Conservation (phyloP, 2,888 invertebrate species). For the Platynereis dumerilii region DNA sequence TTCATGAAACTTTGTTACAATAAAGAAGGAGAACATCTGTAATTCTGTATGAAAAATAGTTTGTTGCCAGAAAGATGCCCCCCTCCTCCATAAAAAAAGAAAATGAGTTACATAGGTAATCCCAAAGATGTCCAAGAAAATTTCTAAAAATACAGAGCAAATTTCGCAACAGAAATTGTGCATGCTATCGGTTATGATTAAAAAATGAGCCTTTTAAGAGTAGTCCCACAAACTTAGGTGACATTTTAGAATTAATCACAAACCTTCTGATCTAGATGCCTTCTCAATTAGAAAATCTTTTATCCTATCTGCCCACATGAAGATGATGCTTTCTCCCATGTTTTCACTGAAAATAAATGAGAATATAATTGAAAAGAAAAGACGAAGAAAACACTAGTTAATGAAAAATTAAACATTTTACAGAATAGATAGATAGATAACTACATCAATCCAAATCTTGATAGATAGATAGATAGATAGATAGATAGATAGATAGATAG, state of each 20-base stretch:
- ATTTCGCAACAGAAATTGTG: too few relatives aligned
- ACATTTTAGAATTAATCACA: conserved; percentile 7
- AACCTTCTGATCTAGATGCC: conserved; percentile 6
- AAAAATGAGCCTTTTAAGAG: too few relatives aligned
- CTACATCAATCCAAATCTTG: background rate
- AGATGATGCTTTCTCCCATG: conserved; percentile 75
- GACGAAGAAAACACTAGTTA: background rate
- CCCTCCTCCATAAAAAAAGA: too few relatives aligned
- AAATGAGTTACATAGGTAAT: too few relatives aligned
- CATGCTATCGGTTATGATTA: too few relatives aligned
- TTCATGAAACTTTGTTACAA: too few relatives aligned
- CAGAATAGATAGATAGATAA: background rate
- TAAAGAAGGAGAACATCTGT: too few relatives aligned
- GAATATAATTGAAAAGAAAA: conserved; percentile 4
- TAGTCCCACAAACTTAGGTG: too few relatives aligned
- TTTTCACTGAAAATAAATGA: conserved; percentile 70
- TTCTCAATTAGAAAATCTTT: conserved; percentile 68
- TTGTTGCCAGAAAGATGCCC: too few relatives aligned
- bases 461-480: conserved; percentile 4
- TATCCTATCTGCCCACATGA: conserved; percentile 78
- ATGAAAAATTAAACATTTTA: background rate
- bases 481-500: conserved; percentile 2
- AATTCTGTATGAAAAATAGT: too few relatives aligned
- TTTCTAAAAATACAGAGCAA: too few relatives aligned
- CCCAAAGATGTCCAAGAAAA: too few relatives aligned